phyloP scores from a whole-genome alignment of 2,113 vertebrate species.

The Coreoperca whiteheadi region DNA sequence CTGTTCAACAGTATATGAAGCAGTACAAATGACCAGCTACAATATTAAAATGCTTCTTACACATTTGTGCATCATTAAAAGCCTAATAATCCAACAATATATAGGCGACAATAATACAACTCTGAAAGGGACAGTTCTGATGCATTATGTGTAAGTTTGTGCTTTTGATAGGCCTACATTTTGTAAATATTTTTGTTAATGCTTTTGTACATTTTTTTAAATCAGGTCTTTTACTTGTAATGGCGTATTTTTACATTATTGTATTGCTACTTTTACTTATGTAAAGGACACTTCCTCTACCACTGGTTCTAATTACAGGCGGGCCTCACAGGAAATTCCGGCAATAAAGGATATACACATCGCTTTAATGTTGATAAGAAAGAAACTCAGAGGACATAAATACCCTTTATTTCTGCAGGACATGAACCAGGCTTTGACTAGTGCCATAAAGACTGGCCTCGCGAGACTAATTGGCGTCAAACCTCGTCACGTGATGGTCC shows the following conservation, averaged over 20 bases:
- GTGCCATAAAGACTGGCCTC: neutral
- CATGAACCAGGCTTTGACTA: no score
- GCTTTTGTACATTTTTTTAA: no score
- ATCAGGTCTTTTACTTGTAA: neutral
- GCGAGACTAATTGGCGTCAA: constrained; percentile 37
- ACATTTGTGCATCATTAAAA: neutral
- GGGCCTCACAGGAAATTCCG: neutral
- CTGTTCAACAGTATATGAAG: neutral
- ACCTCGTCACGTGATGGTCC: constrained; percentile 53
- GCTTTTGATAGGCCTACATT: neutral
- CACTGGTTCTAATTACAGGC: neutral
- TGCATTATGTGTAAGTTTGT: neutral
- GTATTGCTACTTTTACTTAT: neutral
- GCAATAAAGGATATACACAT: neutral
- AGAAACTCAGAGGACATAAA: neutral
- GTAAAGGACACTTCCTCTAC: neutral
- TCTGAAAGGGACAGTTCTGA: neutral
- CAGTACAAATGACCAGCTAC: neutral
- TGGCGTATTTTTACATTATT: neutral
- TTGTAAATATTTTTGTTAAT: no score
- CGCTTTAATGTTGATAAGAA: no score
- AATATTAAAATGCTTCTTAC: neutral
- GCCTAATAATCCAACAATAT: neutral
- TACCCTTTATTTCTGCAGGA: neutral
- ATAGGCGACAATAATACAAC: neutral